Evolutionary conservation across 2,888 invertebrate genomes (phyloP), one percentile per base, ranked within the genome.

Genomic region (Amaurobius ferox): DNA sequence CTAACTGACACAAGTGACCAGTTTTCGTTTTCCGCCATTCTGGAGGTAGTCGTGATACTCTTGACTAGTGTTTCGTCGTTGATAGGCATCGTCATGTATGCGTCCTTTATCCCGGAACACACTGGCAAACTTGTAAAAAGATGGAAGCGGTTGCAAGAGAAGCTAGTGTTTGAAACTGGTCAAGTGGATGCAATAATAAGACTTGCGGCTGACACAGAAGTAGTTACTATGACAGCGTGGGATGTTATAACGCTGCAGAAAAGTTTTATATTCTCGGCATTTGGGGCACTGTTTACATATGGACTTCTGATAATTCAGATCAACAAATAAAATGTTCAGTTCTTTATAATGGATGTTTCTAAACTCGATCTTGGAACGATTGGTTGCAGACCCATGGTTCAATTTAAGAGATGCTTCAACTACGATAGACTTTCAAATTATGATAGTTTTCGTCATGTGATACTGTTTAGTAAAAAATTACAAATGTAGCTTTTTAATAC

Each of bases 211-310:
- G 67, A 48, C 1, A 68, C 73, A 30, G 73, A 80, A 30, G n/a
- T 23, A 13, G 23, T 80, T 7, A 39, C 35, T 1, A 26, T 74
- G 30, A 71, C 80, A 16, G 74, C 74, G 1, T 55, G 80, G 19
- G 40, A 68, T 23, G 39, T 68, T 16, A 26, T 80, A 2, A 26
- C 30, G 26, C 74, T 80, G 39, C 39, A 39, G 29, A 73, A 40
- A 39, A 73, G 39, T 1, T 68, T 80, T 26, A 80, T 80, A 39
- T 39, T 80, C n/a, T 68, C 80, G 0, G 66, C 74, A 0, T 74
- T 80, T 11, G 80, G 80, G 7, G 80, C 80, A n/a, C 29, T 80
- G 16, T 61, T 80, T 1, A 80, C 80, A 7, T 80, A 80, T 16
- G 67, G 73, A 13, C 28, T 80, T 19, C 19, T 80, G 1, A 68